Base-by-base conservation (phyloP, 2,888 invertebrate genomes). In the Tanytarsus gracilentus region DNA sequence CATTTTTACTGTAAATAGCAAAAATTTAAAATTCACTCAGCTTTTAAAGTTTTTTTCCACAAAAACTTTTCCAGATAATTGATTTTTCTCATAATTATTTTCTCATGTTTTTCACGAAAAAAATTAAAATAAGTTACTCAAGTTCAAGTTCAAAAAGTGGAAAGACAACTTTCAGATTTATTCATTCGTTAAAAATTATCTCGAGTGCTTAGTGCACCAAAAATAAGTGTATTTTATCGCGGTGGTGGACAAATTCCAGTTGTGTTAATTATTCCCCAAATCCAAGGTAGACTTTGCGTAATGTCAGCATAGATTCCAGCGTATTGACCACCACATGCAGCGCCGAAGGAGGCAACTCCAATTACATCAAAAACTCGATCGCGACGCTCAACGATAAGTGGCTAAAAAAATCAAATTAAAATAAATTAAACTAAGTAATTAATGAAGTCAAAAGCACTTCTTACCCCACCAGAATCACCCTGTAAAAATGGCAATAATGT, bases 341-440 rank as follows among this genome's bases (percentile, higher is more conserved):
- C 18, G n/a, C 64, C 64, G 40, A 62, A 64, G 8, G 62, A 61
- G n/a, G 53, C 52, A 11, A 64, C 50, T 8, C 62, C 64, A 14
- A 55, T 39, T 3, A 55, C 39, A 21, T 55, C 55, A 36, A 25
- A 55, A 39, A n/a, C 16, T 4, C 25, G 3, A 7, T 4, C 23
- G 4, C 5, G 7, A 18, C 30, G 11, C 14, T 50, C 50, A 9
- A 51, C 14, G 26, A 30, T 5, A 2, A 51, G 7, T 8, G 51
- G 51, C 50, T 50, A n/a, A 26, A 48, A 48, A 14, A 6, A n/a
- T n/a, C n/a, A 9, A n/a, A 40, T 40, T n/a, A 40, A 40, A 40
- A 6, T 40, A n/a, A 7, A 40, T n/a, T n/a, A 40, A 40, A 16
- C 14, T 7, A 16, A 40, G 14, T 40, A 25, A 48, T 29, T 29